These are phyloP conservation scores for Lucifuga dentata DNA, from an alignment of 2,113 vertebrate species.

Conservation along the genomic window DNA sequence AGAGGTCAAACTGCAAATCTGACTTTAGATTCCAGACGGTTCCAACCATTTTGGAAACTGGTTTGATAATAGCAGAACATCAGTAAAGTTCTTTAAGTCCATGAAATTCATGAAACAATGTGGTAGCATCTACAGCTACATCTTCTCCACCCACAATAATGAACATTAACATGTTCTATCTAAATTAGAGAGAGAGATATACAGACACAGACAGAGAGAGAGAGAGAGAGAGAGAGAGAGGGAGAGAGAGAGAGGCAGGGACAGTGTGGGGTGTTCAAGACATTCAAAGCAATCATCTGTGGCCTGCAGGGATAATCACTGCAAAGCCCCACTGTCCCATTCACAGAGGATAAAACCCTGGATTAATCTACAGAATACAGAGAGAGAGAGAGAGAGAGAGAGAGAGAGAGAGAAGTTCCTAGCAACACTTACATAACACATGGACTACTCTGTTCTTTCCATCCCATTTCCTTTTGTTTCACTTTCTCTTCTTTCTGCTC, in stretches of 20 bases:
- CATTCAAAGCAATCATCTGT: slow-evolving; percentile 79
- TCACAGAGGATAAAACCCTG: slow-evolving; percentile 79
- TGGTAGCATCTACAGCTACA: no score
- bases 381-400: slow-evolving; percentile 48
- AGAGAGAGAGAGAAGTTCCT: slow-evolving; percentile 17
- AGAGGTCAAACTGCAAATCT: no score
- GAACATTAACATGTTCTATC: neutral
- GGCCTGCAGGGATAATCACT: slow-evolving; percentile 79
- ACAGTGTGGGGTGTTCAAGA: slow-evolving; percentile 49
- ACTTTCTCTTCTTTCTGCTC: slow-evolving; percentile 25
- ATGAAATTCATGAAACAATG: no score
- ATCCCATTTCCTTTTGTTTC: slow-evolving; percentile 49
- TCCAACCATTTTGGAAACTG: no score
- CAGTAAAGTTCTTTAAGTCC: no score
- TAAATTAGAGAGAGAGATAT: neutral
- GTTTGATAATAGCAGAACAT: no score
- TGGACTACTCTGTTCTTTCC: slow-evolving; percentile 41
- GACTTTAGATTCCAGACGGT: no score
- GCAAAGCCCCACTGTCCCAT: slow-evolving; percentile 81
- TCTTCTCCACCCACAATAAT: no score
- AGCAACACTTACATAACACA: slow-evolving; percentile 73
- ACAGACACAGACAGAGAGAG: neutral
- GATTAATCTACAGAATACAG: slow-evolving; percentile 74
- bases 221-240: slow-evolving; percentile 12
- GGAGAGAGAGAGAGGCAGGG: no score